Conservation (phyloP, 2,113 vertebrate genomes). For the Ctenodactylus gundi region DNA sequence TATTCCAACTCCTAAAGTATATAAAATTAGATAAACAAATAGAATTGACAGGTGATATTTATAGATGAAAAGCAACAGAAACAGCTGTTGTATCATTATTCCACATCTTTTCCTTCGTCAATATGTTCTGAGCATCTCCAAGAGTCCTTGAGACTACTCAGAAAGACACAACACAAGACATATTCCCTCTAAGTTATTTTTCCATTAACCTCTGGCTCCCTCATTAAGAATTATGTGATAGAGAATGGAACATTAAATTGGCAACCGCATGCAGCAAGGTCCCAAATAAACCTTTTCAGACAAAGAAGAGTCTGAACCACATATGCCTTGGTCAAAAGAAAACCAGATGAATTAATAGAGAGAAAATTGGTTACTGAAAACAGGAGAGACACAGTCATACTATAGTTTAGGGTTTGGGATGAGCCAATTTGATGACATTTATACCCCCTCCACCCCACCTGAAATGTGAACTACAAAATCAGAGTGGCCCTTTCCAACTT, state of each 20-base stretch:
- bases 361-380: not conserved
- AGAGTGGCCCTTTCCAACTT: not conserved
- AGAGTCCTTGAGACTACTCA: conserved; percentile 48
- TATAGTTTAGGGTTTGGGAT: not conserved
- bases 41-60: not conserved
- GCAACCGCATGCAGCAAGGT: not conserved
- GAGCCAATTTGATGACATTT: not conserved
- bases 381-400: not conserved
- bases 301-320: not conserved
- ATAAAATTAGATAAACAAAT: not conserved
- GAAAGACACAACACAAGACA: not conserved
- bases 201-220: conserved; percentile 49
- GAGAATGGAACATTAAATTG: conserved; percentile 32
- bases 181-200: conserved; percentile 30
- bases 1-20: not conserved
- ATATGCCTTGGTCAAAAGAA: not conserved
- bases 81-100: not conserved
- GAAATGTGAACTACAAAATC: not conserved
- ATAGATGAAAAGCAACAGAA: not conserved
- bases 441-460: not conserved
- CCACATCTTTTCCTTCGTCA: not conserved
- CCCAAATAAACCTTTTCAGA: conserved; percentile 51
- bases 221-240: conserved; percentile 44
- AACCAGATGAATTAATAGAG: not conserved
- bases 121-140: not conserved